Conservation (phyloP, 2,797 vertebrate species). For the Molossus molossus region DNA sequence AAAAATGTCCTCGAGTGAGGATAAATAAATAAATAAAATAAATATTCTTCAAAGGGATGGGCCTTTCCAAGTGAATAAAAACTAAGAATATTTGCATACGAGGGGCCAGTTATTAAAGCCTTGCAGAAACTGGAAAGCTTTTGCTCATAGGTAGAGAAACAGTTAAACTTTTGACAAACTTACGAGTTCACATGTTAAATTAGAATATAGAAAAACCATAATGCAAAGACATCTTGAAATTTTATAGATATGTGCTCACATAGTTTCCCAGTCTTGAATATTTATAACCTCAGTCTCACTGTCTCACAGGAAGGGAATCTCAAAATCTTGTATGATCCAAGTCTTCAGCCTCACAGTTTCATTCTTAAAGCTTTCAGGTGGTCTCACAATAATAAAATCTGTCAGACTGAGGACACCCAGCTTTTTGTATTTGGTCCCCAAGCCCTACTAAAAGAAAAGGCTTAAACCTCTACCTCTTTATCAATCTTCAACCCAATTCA, state of each 20-base stretch:
- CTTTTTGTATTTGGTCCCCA: not conserved
- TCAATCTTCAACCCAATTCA: not conserved
- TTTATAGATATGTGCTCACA: not conserved
- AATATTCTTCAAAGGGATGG: not conserved
- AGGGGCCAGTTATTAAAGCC: not conserved
- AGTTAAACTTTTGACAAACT: slow-evolving; percentile 10
- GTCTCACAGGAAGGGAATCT: not conserved
- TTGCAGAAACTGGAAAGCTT: not conserved
- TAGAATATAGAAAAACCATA: not conserved
- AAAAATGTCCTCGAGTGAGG: too few relatives aligned
- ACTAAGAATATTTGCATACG: not conserved
- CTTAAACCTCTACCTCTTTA: not conserved
- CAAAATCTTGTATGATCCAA: not conserved
- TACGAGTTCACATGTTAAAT: not conserved
- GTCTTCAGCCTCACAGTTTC: not conserved
- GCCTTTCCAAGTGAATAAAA: not conserved
- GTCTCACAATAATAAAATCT: not conserved
- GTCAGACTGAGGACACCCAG: not conserved
- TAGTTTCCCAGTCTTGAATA: not conserved
- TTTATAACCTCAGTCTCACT: not conserved
- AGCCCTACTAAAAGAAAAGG: not conserved
- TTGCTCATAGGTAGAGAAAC: not conserved
- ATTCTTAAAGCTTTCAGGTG: not conserved
- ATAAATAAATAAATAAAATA: not conserved
- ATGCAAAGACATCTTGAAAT: not conserved